Base-by-base conservation (phyloP, 2,113 vertebrate species). In the Rhadina sibilatrix region DNA sequence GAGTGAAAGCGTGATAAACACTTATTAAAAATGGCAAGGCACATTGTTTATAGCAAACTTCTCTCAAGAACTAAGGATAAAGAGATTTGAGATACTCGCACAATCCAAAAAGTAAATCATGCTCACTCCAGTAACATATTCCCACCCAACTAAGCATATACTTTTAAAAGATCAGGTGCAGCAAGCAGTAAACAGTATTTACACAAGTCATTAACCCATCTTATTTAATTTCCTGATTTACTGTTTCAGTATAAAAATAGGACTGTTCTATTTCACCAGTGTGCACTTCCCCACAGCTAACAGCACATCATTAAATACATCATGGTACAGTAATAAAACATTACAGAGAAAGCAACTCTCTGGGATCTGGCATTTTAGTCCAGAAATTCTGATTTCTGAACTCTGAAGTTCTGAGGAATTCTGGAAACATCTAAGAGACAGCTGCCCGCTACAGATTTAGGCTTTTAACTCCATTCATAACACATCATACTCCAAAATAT, bases 1-100 rank as follows among this genome's bases (percentile, higher is more conserved):
- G 98, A 97, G 94, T 95, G 96, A 97, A 98, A 98, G 97, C 83
- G 94, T 97, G 97, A 98, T 96, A 97, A 94, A 95, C 97, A 96
- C 96, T 97, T 93, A 95, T 84, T 96, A 96, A 95, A 96, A 97
- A 97, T 69, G 96, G 94, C 57, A 83, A 53, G 50, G 71, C 91
- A 96, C 92, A 94, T 59, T 96, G 96, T 72, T 95, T 96, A 94
- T 69, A 96, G 68, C 79, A 96, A 89, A 86, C 78, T 86, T 96
- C 90, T 92, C 85, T 89, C 72, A 90, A n/a, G 53, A 94, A 66
- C 85, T 95, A 90, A 0, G 37, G 54, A 60, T 13, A 69, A 52
- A 71, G 75, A 72, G 20, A 78, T 88, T 79, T 38, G 33, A 88
- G 17, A 64, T 80, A 80, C 65, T 94, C 52, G 87, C 23, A 80